A percentile compares a stretch with the other conserved stretches of the same genome.
Evolutionary conservation across 2,888 invertebrate species (phyloP).

Genomic region (Augochlorella aurata): DNA sequence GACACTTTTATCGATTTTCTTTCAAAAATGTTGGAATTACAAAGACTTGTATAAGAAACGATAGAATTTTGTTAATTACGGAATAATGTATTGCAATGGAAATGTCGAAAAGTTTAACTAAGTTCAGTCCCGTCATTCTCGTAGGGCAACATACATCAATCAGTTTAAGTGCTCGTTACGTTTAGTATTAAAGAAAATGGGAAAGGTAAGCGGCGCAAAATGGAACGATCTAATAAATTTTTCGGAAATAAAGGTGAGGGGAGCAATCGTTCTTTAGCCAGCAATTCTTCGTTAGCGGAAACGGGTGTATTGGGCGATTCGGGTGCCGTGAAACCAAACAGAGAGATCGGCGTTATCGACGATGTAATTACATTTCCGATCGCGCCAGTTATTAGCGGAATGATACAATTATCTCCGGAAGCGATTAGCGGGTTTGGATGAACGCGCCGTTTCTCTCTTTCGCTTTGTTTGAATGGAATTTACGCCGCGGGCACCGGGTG

Average conservation of each 20-base stretch:
- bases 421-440: slow-evolving; percentile 44
- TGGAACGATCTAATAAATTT: no score
- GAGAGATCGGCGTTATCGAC: slow-evolving; percentile 52
- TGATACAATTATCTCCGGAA: slow-evolving; percentile 57
- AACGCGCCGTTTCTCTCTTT: slow-evolving; percentile 11
- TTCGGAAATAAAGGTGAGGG: not conserved
- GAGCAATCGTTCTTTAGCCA: not conserved
- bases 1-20: no score
- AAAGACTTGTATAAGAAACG: no score
- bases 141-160: no score
- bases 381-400: slow-evolving; percentile 55
- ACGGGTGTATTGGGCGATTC: slow-evolving; percentile 37
- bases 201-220: no score
- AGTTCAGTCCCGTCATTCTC: no score
- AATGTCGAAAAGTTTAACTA: no score
- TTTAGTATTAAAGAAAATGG: no score
- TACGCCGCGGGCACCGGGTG: not conserved
- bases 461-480: slow-evolving; percentile 19
- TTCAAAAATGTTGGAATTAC: no score
- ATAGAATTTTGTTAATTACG: no score
- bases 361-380: slow-evolving; percentile 65
- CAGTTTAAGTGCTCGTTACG: no score
- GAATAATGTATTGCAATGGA: no score
- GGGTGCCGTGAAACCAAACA: slow-evolving; percentile 51
- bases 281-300: slow-evolving; percentile 54